phyloP scores from a whole-genome alignment of 2,888 invertebrate species.

The Andrena minutula region DNA sequence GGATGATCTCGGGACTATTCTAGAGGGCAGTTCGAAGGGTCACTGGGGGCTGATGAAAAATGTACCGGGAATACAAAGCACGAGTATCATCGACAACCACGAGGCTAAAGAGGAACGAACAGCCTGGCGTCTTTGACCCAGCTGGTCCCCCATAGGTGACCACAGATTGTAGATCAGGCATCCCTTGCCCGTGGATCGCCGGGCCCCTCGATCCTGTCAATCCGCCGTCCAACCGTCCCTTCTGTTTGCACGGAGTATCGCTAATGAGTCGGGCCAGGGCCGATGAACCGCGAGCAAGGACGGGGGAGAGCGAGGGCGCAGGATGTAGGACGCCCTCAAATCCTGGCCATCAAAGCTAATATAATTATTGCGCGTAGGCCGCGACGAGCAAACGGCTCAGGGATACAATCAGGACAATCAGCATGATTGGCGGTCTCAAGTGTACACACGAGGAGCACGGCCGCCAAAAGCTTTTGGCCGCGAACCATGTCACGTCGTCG shows the following conservation, averaged over 20 bases:
- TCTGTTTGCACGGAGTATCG: constrained; percentile 74
- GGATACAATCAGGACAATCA: constrained; percentile 80
- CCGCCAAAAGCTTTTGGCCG: constrained; percentile 71
- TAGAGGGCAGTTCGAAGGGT: no score
- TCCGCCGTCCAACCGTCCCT: constrained; percentile 42
- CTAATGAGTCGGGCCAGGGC: constrained; percentile 74
- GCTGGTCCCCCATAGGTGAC: constrained; percentile 3
- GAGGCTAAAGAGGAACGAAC: constrained; percentile 9
- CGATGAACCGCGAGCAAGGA: constrained; percentile 63
- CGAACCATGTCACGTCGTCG: constrained; percentile 59
- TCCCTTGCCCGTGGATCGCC: constrained; percentile 18
- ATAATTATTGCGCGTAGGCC: constrained; percentile 79
- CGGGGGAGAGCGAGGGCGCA: constrained; percentile 22
- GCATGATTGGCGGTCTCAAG: constrained; percentile 80
- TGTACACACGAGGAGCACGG: constrained; percentile 70
- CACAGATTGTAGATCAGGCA: constrained; percentile 44
- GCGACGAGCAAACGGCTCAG: constrained; percentile 75
- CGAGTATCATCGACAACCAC: no score
- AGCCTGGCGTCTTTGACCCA: constrained; percentile 38
- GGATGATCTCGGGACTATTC: no score
- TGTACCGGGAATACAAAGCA: no score
- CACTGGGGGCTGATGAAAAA: no score
- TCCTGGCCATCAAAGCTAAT: constrained; percentile 77
- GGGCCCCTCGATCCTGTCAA: constrained; percentile 46
- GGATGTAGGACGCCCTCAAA: constrained; percentile 59